Evolutionary conservation across 2,113 vertebrate species (phyloP).

Genomic region (Cettia cetti): DNA sequence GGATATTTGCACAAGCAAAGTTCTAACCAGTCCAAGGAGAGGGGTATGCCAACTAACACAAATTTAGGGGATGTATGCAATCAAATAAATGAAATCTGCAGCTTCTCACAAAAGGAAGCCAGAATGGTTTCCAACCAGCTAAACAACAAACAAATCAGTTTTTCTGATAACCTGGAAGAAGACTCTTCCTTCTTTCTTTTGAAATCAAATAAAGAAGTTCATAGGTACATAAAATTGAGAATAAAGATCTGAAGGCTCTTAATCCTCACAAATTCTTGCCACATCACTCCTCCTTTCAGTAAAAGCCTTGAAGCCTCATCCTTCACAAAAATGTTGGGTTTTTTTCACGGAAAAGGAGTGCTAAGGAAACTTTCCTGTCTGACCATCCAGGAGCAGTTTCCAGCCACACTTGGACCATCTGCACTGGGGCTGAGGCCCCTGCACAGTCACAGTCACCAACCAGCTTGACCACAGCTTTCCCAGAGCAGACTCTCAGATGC

Average conservation of each 20-base stretch:
- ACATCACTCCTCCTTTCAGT: background rate
- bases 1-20: background rate
- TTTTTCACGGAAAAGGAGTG: no score
- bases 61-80: background rate
- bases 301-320: background rate
- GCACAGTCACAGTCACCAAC: background rate
- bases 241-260: background rate
- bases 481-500: background rate
- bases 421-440: background rate
- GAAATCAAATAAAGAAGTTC: background rate
- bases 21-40: background rate
- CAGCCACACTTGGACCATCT: background rate
- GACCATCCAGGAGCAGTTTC: no score
- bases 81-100: background rate
- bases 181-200: background rate
- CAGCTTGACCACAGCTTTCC: background rate
- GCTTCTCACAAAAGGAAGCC: background rate
- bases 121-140: background rate
- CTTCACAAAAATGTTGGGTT: background rate
- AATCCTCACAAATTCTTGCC: background rate
- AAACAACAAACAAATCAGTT: background rate
- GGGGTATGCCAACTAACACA: background rate
- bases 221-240: background rate
- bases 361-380: no score
- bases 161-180: background rate